Conservation (phyloP, 2,888 invertebrate species). For the Melanargia galathea region DNA sequence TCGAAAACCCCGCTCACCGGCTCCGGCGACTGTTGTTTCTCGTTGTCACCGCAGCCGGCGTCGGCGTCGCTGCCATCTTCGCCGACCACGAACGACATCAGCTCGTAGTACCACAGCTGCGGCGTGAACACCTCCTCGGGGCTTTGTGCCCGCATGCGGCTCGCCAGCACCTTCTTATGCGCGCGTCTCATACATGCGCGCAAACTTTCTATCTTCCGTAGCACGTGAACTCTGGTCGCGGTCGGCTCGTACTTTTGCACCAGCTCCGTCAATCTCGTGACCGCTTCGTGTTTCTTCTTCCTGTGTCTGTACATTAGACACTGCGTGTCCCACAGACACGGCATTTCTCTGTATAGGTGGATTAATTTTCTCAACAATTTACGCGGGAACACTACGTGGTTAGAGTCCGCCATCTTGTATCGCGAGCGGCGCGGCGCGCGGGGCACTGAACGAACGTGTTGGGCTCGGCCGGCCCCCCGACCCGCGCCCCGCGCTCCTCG, state of each 20-base stretch:
- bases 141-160: constrained; percentile 49
- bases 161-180: constrained; percentile 60
- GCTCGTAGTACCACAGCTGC: constrained; percentile 67
- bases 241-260: constrained; percentile 64
- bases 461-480: constrained; percentile 22
- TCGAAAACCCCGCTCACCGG: constrained; percentile 13
- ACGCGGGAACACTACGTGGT: constrained; percentile 62
- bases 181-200: constrained; percentile 71
- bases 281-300: constrained; percentile 60
- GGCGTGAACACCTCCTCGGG: constrained; percentile 61
- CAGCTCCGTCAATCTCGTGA: constrained; percentile 61
- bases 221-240: constrained; percentile 67
- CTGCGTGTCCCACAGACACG: constrained; percentile 66
- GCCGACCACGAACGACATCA: constrained; percentile 57
- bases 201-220: constrained; percentile 73
- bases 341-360: constrained; percentile 56
- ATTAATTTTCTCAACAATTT: constrained; percentile 65
- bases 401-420: constrained; percentile 53
- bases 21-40: constrained; percentile 38
- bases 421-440: constrained; percentile 69
- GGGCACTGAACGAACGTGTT: constrained; percentile 56
- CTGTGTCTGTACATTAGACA: constrained; percentile 61
- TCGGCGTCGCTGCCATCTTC: constrained; percentile 44
- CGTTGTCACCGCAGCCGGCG: constrained; percentile 28
- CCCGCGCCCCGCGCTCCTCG: constrained; percentile 11